Base-by-base conservation (phyloP, 2,888 invertebrate species). In the Drosophila antonietae region DNA sequence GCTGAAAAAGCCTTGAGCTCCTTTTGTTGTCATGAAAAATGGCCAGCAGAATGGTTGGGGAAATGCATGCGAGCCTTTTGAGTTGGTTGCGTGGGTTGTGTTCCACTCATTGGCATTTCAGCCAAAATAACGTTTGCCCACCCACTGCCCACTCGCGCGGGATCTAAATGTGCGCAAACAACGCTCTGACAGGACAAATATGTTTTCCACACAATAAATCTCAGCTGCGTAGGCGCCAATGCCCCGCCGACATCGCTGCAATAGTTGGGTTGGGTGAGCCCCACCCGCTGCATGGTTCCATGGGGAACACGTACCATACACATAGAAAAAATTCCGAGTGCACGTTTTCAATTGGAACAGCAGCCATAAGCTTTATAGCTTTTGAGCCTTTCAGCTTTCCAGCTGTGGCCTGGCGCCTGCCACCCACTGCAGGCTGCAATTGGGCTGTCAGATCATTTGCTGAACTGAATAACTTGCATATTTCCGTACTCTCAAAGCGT, bases 1-100 rank as follows among this genome's bases (percentile, higher is more conserved):
- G 83, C 81, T 78, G 55, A 55, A 75, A 73, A 41, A 81, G 80
- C 83, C 87, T 86, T 86, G 83, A 75, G 83, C 77, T 68, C 57
- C 56, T 83, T 69, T 77, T 68, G 65, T 66, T 71, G 72, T 46
- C 65, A 60, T 75, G 58, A 75, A 44, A 75, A 70, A 75, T 70
- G 52, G 41, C 39, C 57, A 28, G 57, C n/a, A 63, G 64, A 28
- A 61, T 46, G 44, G 58, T 43, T 44, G 41, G 52, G 58, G 6
- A 49, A 62, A 33, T 57, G 73, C 60, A 61, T 52, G 43, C 20
- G 20, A 67, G 28, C 58, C 41, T 43, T 51, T 62, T 41, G 23
- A 9, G 37, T 20, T 56, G 57, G 35, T 12, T 62, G 78, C 69
- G 78, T 77, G 69, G 78, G 78, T 31, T 33, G 43, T n/a, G 37